Evolutionary conservation across 2,797 vertebrate genomes (phyloP), one percentile per base, ranked within the genome.

Genomic region (Rachycentron canadum): DNA sequence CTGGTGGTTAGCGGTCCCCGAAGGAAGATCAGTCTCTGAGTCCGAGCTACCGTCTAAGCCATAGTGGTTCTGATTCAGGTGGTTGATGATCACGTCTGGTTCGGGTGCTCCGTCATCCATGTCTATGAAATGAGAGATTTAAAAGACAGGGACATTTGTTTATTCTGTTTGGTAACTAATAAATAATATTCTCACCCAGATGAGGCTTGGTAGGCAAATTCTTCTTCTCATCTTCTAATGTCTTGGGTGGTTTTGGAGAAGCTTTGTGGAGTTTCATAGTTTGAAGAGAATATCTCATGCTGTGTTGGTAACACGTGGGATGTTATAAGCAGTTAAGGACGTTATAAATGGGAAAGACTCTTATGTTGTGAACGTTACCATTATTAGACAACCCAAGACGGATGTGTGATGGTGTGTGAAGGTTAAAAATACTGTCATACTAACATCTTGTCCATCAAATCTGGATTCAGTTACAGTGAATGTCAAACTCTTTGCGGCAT

Each of bases 71-170:
- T 89, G 75, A 69, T 92, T 85, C 87, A 97, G 82, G 63, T 98
- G 96, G 94, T 97, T 98, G 87, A 94, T 96, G 85, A 94, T 95
- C 78, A 95, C 66, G 21, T 95, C 93, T 25, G 94, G 91, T 64
- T 94, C 92, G 65, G 91, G 70, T 1, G 75, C 68, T 23, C 85
- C 89, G 34, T 95, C 95, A 72, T 96, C 96, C 81, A 90, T 76
- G 76, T 90, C 96, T 97, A 76, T 56, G 76, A 55, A 52, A 55
- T 5, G 2, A 73, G 17, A 83, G 0, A 38, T 6, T 40, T 8
- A 16, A 14, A 40, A 75, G 7, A 28, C 0, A 19, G 13, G 3
- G 19, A 0, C 3, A 32, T 23, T 45, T 5, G 13, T 56, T 43
- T 2, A 43, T 28, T 67, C 19, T 13, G 6, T 41, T 43, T 4